Evolutionary conservation across 2,888 invertebrate genomes (phyloP), one percentile per base, ranked within the genome.

Genomic region (Noctua janthina): DNA sequence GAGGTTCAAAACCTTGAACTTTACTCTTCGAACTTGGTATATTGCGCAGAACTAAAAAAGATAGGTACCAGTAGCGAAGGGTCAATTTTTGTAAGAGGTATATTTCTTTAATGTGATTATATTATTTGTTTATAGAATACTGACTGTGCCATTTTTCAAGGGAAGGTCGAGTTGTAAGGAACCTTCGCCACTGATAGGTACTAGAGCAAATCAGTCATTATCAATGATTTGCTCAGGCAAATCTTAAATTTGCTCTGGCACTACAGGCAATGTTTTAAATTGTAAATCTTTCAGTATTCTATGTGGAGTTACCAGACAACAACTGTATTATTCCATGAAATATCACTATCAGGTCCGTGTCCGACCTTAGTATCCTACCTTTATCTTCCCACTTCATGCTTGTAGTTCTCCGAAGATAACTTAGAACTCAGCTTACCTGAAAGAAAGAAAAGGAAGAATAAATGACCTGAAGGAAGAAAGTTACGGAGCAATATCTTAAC

Each of bases 341-440:
- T 23, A 54, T 46, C 5, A 43, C 4, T 10, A 6, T 23, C 15
- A 6, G 20, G 15, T 23, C 20, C 15, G 4, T n/a, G 8, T 39
- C 39, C 39, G 0, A 39, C 39, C 1, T 29, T 46, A 17, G 54
- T 62, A 20, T 39, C 43, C 35, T 59, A 84, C 56, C 49, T 54
- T 43, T 23, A 3, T 67, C 20, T 13, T 43, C 23, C 20, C 17
- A 1, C n/a, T 23, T 39, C 43, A n/a, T 51, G 23, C 11, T 20
- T 59, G 17, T 23, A 13, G 15, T 39, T 59, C 35, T 15, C 23
- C 11, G 8, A 71, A 39, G 51, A 35, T 43, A 85, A 29, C 10
- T 20, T 54, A 7, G 20, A 66, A 15, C 59, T 70, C 73, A 11
- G 23, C 71, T 29, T 84, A 84, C 83, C 82, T 83, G 81, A 51